Base-by-base conservation (phyloP, 2,888 invertebrate species). In the Eupithecia subumbrata region DNA sequence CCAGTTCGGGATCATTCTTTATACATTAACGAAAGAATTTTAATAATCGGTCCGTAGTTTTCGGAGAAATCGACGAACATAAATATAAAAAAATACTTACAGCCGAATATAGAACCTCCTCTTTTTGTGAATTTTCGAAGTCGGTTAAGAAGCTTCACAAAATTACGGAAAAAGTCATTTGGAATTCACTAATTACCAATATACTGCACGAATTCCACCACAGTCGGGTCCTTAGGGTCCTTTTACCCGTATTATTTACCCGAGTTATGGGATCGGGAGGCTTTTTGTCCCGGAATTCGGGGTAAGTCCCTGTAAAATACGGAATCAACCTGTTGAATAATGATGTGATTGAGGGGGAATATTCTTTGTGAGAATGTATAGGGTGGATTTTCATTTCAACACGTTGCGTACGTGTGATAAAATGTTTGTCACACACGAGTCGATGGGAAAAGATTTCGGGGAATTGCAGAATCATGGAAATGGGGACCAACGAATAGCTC, bases 151-250 rank as follows among this genome's bases (percentile, higher is more conserved):
- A 56, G 22, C 22, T 22, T 60, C 12, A 5, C 22, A 60, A 60
- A 60, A 25, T 22, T 56, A 14, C 25, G 60, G 25, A 56, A 60
- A 60, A 25, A 25, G 25, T 60, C 12, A 5, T 60, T 60, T 25
- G 79, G 11, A 52, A 64, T 64, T 64, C 16, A 40, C 37, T 81
- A 82, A 82, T 82, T 84, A 83, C 81, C 78, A 72, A 78, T 73
- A 79, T 18, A 25, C 45, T 7, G 68, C 60, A 67, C 11, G 30
- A 14, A 60, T 63, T 64, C 63, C 12, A 60, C 43, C 52, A 30
- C 43, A 22, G 60, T 56, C 22, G 16, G 34, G 67, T 34, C 64
- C 37, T 37, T 48, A 11, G 69, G 72, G 48, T 48, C 68, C 52
- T 40, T 69, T 75, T 69, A 64, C 68, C 25, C 68, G n/a, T 48